phyloP scores from a whole-genome alignment of 1,140 invertebrate species.

The Hypothenemus hampei region DNA sequence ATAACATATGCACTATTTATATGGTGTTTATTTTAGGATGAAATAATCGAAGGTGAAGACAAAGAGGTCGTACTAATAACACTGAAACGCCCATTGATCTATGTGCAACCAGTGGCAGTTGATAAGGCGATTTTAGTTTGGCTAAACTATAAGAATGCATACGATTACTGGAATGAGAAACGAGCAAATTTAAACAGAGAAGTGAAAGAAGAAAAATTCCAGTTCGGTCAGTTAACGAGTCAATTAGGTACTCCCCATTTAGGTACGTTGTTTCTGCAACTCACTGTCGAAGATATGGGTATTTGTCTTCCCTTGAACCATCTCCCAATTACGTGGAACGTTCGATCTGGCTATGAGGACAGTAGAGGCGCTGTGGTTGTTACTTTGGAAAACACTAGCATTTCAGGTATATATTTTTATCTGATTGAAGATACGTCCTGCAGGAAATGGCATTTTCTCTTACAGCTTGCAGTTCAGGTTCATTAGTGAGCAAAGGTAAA shows the following conservation, averaged over 20 bases:
- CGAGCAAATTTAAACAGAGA: conserved; percentile 81
- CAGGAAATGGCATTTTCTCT: too few relatives aligned
- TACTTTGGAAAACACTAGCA: conserved; percentile 90
- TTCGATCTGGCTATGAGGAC: conserved; percentile 69
- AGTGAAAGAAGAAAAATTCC: conserved; percentile 66
- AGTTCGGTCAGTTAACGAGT: conserved; percentile 70
- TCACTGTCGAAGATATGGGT: conserved; percentile 95
- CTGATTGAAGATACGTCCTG: too few relatives aligned
- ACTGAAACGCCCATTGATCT: conserved; percentile 84
- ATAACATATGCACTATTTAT: conserved; percentile 66
- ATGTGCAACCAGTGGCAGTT: conserved; percentile 91
- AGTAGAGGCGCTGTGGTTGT: conserved; percentile 87
- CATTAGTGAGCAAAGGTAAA: conserved; percentile 69
- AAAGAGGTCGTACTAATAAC: conserved; percentile 93
- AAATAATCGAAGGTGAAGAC: conserved; percentile 82
- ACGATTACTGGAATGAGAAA: conserved; percentile 98
- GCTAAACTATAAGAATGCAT: conserved; percentile 98
- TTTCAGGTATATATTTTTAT: conserved; percentile 61
- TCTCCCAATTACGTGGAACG: conserved; percentile 62
- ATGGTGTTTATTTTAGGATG: conserved; percentile 60
- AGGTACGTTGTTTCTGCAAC: conserved; percentile 87
- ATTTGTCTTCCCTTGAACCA: conserved; percentile 91
- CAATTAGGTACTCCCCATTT: conserved; percentile 68
- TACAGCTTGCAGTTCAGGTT: conserved; percentile 73
- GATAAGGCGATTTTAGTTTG: conserved; percentile 96